Base-by-base conservation (phyloP, 2,113 vertebrate genomes). In the Microcebus tavaratra region DNA sequence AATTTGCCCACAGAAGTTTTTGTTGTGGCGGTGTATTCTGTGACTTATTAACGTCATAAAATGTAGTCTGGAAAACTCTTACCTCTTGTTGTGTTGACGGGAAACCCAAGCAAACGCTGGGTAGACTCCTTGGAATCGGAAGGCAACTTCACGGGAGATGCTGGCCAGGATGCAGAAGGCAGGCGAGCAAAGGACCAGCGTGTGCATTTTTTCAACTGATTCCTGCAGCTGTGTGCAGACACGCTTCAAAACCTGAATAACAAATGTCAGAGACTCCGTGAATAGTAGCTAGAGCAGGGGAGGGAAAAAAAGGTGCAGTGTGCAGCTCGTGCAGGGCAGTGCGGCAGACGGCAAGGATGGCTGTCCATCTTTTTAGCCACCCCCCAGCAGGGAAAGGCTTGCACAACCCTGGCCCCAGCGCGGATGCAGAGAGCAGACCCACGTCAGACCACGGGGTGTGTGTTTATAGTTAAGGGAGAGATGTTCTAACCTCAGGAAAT, bases 391-490 rank as follows among this genome's bases (percentile, higher is more conserved):
- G 59, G 25, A 13, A 8, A 50, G 0, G 67, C 53, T 23, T 23
- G 6, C 7, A 29, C 3, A 25, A 10, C 59, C 11, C 59, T 4
- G 78, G 53, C 31, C 0, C 57, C 3, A 2, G 42, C 5, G 2
- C 17, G 25, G 55, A 17, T 5, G 55, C 31, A 31, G 73, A 89
- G 42, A 72, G 48, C 57, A 34, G 2, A 14, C n/a, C 31, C 36
- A 0, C 4, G 0, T 0, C 1, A 17, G 5, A 20, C 23, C 34
- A 8, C 1, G 59, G 2, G 53, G 29, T 3, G 23, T 12, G 65
- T 81, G 39, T n/a, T 39, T 57, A 17, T 34, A 29, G 27, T 8
- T 7, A 34, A 55, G 31, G 14, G n/a, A 34, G 68, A 53, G 53
- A 8, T 23, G 17, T 23, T 63, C 75, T n/a, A 13, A 61, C 67